Evolutionary conservation across 2,113 vertebrate species (phyloP), one percentile per base, ranked within the genome.

Genomic region (Notechis scutatus): DNA sequence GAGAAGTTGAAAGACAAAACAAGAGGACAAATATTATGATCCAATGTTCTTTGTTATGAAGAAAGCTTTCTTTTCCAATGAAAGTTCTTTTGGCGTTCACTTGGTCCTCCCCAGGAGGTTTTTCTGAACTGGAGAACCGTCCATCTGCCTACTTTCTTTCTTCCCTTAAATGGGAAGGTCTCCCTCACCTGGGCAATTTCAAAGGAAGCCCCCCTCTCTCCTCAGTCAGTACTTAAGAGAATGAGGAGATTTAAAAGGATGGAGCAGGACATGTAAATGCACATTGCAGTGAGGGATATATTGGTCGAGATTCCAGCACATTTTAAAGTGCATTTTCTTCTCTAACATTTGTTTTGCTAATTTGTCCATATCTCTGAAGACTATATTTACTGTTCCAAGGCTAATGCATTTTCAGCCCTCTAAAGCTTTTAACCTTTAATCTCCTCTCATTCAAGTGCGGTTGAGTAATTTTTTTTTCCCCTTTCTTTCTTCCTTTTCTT

Each of bases 371-470:
- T 96, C 96, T 97, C 97, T 96, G 96, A 94, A 96, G 97, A 96
- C 96, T 96, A 96, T 96, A 97, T 98, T 98, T 98, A 97, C 96
- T 97, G 95, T 97, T 97, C 96, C 94, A 93, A 96, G 97, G 95
- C 97, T 98, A 98, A 98, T 97, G 97, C 95, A 96, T 97, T 96
- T 97, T 95, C 97, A 96, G 94, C 96, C 96, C 96, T 97, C 97
- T 96, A 97, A 97, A 97, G 97, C 97, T 98, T 97, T 98, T 98
- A 98, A 98, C 98, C 97, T 98, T 98, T 98, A 97, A 97, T 97
- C 97, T 97, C 95, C 74, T 93, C 95, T 96, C 97, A 97, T 97
- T 98, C 96, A 96, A 98, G 96, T 94, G 96, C 96, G 94, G 97
- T 98, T 97, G 97, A 98, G 96, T 98, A 97, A 97, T 96, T 94